Percentiles rank a stretch among this genome's conserved stretches.
These are phyloP conservation scores for Bovichtus variegatus DNA, from an alignment of 2,797 vertebrate genomes.

Conservation along the genomic window DNA sequence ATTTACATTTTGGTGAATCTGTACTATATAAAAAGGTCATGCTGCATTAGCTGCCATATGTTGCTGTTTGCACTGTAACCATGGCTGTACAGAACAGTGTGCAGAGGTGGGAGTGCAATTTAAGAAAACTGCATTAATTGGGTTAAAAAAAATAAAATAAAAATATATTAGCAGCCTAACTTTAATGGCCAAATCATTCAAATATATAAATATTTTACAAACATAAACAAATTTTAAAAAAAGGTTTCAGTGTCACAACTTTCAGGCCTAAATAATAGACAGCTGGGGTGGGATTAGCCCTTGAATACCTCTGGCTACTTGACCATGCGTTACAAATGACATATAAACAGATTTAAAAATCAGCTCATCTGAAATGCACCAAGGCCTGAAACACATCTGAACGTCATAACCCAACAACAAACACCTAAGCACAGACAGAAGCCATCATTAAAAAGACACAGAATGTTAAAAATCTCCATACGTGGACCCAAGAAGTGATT, in stretches of 20 bases:
- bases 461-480: neutral
- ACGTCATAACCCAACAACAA: neutral
- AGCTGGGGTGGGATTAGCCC: neutral
- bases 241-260: neutral
- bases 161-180: too few species aligned
- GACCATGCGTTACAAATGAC: slow-evolving; percentile 15
- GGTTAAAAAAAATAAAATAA: too few species aligned
- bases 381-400: neutral
- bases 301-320: neutral
- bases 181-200: neutral
- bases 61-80: too few species aligned
- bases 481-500: neutral
- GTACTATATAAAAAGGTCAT: neutral
- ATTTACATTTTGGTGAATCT: neutral
- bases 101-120: too few species aligned
- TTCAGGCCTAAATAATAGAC: neutral
- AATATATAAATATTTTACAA: too few species aligned
- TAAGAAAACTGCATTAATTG: too few species aligned
- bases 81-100: too few species aligned
- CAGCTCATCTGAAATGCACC: neutral
- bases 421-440: neutral
- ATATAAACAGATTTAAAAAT: neutral
- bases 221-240: neutral
- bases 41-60: too few species aligned
- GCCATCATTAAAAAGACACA: neutral